Evolutionary conservation across 2,113 vertebrate species (phyloP), one percentile per base, ranked within the genome.

Genomic region (Hyaena hyaena): DNA sequence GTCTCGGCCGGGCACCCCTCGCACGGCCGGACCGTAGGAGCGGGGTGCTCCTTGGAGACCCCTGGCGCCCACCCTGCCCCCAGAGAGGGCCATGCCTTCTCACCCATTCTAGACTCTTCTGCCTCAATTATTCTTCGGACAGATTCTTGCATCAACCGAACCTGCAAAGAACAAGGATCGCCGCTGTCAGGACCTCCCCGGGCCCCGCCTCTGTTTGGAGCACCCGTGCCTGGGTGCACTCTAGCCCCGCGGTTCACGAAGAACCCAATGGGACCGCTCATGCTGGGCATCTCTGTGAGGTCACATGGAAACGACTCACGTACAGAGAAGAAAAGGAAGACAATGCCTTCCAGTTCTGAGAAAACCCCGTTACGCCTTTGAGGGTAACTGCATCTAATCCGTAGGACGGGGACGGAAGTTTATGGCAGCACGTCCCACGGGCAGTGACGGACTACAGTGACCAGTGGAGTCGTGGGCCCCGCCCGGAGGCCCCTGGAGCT

Each of bases 71-170:
- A 16, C 63, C 86, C 85, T 0, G 0, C 14, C 66, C 81, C 15
- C 0, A 26, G 12, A 31, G 50, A 28, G 53, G 55, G 11, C 28
- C n/a, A 5, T 0, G 17, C 35, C 26, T 69, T 73, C 93, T 99
- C 99, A 99, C 99, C 99, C 99, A 99, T 99, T 98, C 98, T 99
- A 55, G 99, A 99, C 97, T 99, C 99, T 96, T 99, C 99, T 0
- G 99, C 99, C 98, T 99, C 99, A 68, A 99, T 99, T 85, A 99
- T 99, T 96, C 99, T 99, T 88, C 99, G 99, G 94, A 99, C 99
- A 66, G 99, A 99, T 96, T 99, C 99, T 90, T 99, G 99, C 99
- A 99, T 99, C 98, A 99, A 98, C 97, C 99, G 99, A 61, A 99
- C 99, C 99, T 99, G 98, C 48, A 96, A 79, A 97, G 73, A 53